Evolutionary conservation across 1,140 invertebrate species (phyloP), one percentile per base, ranked within the genome.

Genomic region (Micrasema longulum): DNA sequence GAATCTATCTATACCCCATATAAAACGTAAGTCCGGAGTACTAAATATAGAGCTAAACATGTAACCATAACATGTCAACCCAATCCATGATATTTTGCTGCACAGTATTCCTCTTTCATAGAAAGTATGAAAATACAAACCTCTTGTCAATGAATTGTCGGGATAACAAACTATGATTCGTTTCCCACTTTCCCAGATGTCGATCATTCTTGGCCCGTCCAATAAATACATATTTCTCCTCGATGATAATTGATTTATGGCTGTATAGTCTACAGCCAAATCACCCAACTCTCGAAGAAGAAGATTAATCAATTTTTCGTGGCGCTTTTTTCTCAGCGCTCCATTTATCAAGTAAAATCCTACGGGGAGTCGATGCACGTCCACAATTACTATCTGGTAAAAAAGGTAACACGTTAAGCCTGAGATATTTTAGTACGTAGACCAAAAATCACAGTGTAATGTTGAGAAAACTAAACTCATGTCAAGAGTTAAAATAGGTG

Each of bases 341-440:
- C 69, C 74, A 50, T 75, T 64, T 14, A 72, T 20, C 23, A 69
- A 52, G 20, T 75, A 81, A 55, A 88, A 85, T 22, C 89, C 88
- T 52, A 88, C 86, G 4, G 88, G 89, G 79, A 90, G 90, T 72
- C 88, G 82, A 73, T 88, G 88, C 68, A 91, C 86, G 76, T 91
- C 89, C 43, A 91, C 72, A 50, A 91, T 84, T 1, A 90, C 81
- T 7, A 91, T 81, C 79, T 75, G 50, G 23, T 64, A 73, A 62
- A n/a, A n/a, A n/a, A n/a, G n/a, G n/a, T n/a, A n/a, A n/a, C n/a
- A n/a, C n/a, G n/a, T n/a, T n/a, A n/a, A n/a, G n/a, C n/a, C n/a
- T n/a, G n/a, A n/a, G n/a, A n/a, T n/a, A n/a, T n/a, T n/a, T n/a
- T n/a, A n/a, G n/a, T n/a, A n/a, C n/a, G n/a, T n/a, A n/a, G n/a